Percentiles rank a stretch among this genome's conserved stretches.
phyloP scores from a whole-genome alignment of 2,113 vertebrate genomes.

The Calyptomena viridis region DNA sequence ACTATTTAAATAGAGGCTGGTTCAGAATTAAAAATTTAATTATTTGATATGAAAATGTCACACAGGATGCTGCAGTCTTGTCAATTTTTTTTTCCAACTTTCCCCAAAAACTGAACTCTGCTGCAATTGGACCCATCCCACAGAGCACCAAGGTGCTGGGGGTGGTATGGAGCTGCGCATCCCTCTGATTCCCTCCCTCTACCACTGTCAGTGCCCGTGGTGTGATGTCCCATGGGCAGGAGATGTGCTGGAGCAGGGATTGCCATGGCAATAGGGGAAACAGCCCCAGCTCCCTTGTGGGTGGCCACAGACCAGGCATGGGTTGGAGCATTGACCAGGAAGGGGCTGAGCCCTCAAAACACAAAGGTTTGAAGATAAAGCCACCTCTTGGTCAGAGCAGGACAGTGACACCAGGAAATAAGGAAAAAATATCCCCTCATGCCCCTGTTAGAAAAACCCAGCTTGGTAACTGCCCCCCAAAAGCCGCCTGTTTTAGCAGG shows the following conservation, averaged over 20 bases:
- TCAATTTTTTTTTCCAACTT: background rate
- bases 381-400: too few species aligned
- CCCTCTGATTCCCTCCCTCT: background rate
- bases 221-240: background rate
- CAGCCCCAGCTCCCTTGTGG: background rate
- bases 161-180: rapidly evolving
- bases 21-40: constrained; percentile 27
- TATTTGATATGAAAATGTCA: background rate
- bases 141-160: background rate
- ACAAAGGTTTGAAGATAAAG: too few species aligned
- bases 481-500: too few species aligned
- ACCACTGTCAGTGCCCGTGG: rapidly evolving
- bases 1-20: constrained; percentile 22
- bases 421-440: too few species aligned
- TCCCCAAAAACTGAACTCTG: background rate
- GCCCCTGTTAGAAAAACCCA: too few species aligned
- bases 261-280: background rate
- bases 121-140: rapidly evolving
- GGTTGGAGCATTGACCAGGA: too few species aligned
- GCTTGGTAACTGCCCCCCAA: too few species aligned
- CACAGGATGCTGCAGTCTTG: background rate
- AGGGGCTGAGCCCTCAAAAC: too few species aligned
- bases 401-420: too few species aligned
- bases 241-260: background rate
- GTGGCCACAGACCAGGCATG: too few species aligned